Conservation (phyloP, 2,888 invertebrate genomes). For the Reticulitermes lucifugus region DNA sequence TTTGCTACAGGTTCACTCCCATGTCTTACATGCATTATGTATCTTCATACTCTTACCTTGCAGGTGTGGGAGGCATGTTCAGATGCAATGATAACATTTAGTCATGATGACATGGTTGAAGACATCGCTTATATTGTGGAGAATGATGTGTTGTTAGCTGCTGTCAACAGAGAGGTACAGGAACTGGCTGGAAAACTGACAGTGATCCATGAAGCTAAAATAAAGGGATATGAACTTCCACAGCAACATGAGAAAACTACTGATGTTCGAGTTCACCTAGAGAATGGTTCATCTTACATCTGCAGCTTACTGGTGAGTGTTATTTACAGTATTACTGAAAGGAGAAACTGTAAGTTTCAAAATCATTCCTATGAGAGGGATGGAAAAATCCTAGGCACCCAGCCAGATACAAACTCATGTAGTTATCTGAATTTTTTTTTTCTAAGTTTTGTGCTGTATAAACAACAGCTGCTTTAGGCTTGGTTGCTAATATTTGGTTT, state of each 20-base stretch:
- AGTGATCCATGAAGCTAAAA: constrained; percentile 76
- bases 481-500: too few relatives aligned
- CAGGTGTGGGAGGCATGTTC: constrained; percentile 96
- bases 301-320: constrained; percentile 78
- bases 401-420: too few relatives aligned
- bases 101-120: constrained; percentile 75
- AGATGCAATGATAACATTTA: constrained; percentile 89
- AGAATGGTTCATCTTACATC: constrained; percentile 73
- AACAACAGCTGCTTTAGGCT: too few relatives aligned
- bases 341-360: too few relatives aligned
- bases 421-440: too few relatives aligned
- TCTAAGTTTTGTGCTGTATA: too few relatives aligned
- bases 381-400: too few relatives aligned
- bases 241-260: constrained; percentile 59
- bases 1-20: too few relatives aligned
- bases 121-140: constrained; percentile 94
- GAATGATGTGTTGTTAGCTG: constrained; percentile 87
- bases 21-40: background rate
- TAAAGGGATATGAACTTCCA: constrained; percentile 73
- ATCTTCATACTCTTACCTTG: background rate
- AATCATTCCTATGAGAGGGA: too few relatives aligned
- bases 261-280: constrained; percentile 67
- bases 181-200: constrained; percentile 69
- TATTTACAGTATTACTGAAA: too few relatives aligned
- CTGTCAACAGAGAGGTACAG: constrained; percentile 75